Evolutionary conservation across 2,888 invertebrate species (phyloP).

Genomic region (Tupiocoris notatus): DNA sequence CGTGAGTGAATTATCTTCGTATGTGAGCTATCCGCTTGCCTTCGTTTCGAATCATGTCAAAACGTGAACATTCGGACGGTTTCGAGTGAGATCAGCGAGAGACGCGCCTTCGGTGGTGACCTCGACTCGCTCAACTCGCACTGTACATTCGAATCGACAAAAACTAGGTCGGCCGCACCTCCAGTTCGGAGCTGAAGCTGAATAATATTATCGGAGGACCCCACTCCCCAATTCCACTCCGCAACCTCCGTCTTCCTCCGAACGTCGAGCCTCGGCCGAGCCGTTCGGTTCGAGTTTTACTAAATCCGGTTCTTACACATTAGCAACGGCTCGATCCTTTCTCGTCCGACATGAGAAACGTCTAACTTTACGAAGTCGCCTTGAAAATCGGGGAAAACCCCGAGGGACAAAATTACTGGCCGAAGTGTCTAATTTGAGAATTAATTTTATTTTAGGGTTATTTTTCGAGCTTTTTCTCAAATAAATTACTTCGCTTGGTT

Average conservation of each 20-base stretch:
- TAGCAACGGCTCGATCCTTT: background rate
- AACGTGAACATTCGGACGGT: background rate
- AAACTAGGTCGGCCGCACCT: background rate
- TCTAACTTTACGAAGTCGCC: too few species aligned
- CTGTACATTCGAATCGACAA: background rate
- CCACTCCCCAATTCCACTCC: background rate
- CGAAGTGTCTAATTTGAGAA: too few species aligned
- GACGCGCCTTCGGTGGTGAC: background rate
- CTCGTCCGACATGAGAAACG: background rate
- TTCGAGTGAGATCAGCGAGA: background rate
- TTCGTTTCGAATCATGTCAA: background rate
- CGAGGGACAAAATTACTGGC: too few species aligned
- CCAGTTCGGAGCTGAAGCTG: background rate
- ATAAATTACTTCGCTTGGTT: too few species aligned
- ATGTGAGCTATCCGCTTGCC: too few species aligned
- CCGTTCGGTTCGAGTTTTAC: background rate
- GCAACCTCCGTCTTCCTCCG: background rate
- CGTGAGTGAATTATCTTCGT: too few species aligned
- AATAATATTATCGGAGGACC: background rate
- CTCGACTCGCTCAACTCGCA: background rate
- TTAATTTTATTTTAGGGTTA: too few species aligned
- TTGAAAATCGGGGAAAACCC: too few species aligned
- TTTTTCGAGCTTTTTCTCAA: too few species aligned
- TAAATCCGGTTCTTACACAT: background rate
- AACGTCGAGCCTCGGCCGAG: background rate